A percentile compares a stretch with the other conserved stretches of the same genome.
Evolutionary conservation across 2,113 vertebrate genomes (phyloP).

Genomic region (Tamias sibiricus): DNA sequence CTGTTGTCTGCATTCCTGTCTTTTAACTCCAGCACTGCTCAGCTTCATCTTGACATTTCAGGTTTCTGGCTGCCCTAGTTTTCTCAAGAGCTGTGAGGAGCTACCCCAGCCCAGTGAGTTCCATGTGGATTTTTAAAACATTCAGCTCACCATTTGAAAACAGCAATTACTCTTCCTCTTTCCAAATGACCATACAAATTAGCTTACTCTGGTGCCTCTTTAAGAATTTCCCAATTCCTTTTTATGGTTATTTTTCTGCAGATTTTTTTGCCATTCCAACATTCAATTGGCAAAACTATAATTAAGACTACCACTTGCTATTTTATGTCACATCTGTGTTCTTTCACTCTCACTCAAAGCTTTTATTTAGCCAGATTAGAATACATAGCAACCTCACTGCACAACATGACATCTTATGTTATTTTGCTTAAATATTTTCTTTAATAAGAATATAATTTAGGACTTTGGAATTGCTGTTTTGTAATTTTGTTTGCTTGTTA

Average conservation of each 20-base stretch:
- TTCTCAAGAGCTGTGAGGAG: not conserved
- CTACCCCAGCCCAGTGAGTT: not conserved
- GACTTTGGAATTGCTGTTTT: constrained; percentile 67
- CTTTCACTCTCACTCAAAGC: constrained; percentile 29
- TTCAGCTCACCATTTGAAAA: not conserved
- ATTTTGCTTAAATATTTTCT: constrained; percentile 64
- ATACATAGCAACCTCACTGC: not conserved
- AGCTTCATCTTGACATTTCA: constrained; percentile 42
- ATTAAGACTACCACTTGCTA: constrained; percentile 53
- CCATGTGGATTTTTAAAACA: not conserved
- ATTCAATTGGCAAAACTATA: constrained; percentile 47
- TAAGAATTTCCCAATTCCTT: constrained; percentile 25
- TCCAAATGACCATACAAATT: constrained; percentile 40
- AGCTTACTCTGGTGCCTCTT: not conserved
- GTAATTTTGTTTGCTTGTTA: constrained; percentile 44
- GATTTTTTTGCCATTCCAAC: constrained; percentile 53
- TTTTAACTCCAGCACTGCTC: not conserved
- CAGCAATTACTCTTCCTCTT: constrained; percentile 16
- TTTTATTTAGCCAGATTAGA: constrained; percentile 43
- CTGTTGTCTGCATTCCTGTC: not conserved
- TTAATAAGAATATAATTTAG: constrained; percentile 53
- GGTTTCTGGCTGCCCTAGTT: not conserved
- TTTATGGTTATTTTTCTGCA: constrained; percentile 36
- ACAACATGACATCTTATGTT: not conserved
- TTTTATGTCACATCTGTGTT: constrained; percentile 16